Percentiles rank a stretch among this genome's conserved stretches.
Evolutionary conservation across 2,888 invertebrate species (phyloP).

Genomic region (Polylopha cassiicola): DNA sequence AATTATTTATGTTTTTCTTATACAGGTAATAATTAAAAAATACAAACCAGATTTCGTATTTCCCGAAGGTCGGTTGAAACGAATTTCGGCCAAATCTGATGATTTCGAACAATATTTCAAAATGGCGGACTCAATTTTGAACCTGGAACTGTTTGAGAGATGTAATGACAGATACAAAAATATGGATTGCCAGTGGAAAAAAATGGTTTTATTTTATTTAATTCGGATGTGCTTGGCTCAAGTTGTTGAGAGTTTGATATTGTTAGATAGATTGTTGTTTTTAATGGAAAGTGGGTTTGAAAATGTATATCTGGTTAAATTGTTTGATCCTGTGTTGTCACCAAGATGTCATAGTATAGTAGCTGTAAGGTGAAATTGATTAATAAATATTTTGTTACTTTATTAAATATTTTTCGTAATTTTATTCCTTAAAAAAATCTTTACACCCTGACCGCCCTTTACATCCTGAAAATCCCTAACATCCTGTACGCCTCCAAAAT

Average conservation of each 20-base stretch:
- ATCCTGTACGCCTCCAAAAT: too few species aligned
- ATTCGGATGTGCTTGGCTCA: constrained; percentile 86
- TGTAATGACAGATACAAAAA: constrained; percentile 42
- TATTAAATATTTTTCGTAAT: neutral
- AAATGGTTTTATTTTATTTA: constrained; percentile 85
- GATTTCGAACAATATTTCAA: constrained; percentile 83
- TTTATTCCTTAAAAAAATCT: neutral
- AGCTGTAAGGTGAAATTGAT: constrained; percentile 72
- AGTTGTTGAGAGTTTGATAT: constrained; percentile 87
- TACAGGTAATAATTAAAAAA: constrained; percentile 59
- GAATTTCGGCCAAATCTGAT: constrained; percentile 77
- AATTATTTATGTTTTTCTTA: constrained; percentile 21
- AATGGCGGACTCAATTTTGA: constrained; percentile 80
- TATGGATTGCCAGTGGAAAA: constrained; percentile 62
- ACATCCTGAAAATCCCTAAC: too few species aligned
- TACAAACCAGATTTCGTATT: constrained; percentile 42
- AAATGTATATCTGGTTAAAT: constrained; percentile 79
- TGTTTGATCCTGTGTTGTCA: constrained; percentile 90
- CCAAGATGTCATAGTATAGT: constrained; percentile 89
- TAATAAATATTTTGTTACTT: constrained; percentile 16
- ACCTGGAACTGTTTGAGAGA: constrained; percentile 67
- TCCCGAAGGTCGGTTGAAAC: constrained; percentile 77
- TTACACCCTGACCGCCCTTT: too few species aligned
- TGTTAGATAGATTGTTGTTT: constrained; percentile 88
- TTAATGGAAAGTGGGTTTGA: constrained; percentile 80